These are phyloP conservation scores for Phocoena sinus DNA, from an alignment of 2,113 vertebrate genomes.

Conservation along the genomic window DNA sequence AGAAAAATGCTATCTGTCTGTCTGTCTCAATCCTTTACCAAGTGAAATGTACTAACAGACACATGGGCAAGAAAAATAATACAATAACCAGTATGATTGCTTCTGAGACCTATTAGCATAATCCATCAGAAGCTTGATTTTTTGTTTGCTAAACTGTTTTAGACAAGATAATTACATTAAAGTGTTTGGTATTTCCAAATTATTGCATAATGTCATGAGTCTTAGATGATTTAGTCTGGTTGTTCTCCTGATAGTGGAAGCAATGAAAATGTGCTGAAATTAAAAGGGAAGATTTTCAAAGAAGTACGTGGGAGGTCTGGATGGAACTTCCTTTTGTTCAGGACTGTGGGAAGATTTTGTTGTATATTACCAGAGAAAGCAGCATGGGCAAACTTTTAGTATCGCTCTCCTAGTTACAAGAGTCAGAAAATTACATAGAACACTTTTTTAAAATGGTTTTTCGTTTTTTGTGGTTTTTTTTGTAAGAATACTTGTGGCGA, in stretches of 20 bases:
- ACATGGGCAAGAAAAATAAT: conserved; percentile 21
- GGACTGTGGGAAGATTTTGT: not conserved
- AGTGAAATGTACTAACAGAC: conserved; percentile 19
- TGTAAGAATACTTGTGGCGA: not conserved
- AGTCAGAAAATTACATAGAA: not conserved
- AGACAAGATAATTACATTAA: conserved; percentile 68
- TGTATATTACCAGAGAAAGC: not conserved
- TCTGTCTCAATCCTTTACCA: not conserved
- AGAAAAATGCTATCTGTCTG: conserved; percentile 14
- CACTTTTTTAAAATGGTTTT: not conserved
- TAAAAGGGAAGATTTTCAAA: conserved; percentile 43
- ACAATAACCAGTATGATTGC: conserved; percentile 39
- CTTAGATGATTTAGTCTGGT: conserved; percentile 50
- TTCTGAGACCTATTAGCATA: conserved; percentile 51
- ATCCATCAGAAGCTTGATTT: conserved; percentile 53
- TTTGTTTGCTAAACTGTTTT: conserved; percentile 66
- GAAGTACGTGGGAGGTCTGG: not conserved
- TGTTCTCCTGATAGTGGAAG: conserved; percentile 38
- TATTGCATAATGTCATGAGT: conserved; percentile 54
- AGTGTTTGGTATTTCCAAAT: conserved; percentile 59
- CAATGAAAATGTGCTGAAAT: conserved; percentile 46
- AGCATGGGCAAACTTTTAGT: not conserved
- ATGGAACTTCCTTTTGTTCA: not conserved
- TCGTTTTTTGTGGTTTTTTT: not conserved
- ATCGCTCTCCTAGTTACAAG: not conserved